These are phyloP conservation scores for Crypturellus undulatus DNA, from an alignment of 2,113 vertebrate species.

Conservation along the genomic window DNA sequence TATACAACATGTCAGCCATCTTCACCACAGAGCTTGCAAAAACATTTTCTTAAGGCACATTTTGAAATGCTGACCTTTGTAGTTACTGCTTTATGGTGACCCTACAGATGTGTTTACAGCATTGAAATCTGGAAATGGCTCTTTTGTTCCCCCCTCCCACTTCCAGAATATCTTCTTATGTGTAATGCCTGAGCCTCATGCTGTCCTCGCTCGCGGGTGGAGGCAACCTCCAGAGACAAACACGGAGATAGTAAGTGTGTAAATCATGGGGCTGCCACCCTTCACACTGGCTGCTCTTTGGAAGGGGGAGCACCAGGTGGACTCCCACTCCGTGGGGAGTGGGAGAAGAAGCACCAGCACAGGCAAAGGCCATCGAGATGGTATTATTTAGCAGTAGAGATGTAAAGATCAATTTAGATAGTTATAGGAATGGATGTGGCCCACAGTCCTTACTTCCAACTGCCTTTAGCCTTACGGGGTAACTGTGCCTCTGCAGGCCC, in stretches of 20 bases:
- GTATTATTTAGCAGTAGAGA: background rate
- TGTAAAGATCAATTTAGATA: background rate
- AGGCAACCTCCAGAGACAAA: background rate
- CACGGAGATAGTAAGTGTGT: constrained; percentile 19
- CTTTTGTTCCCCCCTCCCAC: background rate
- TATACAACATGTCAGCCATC: constrained; percentile 48
- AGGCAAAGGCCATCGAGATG: background rate
- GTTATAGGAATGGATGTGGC: background rate
- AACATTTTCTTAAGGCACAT: constrained; percentile 65
- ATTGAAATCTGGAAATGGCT: background rate
- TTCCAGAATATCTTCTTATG: constrained; percentile 1
- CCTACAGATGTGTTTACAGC: constrained; percentile 62
- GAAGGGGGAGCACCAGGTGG: constrained; percentile 2
- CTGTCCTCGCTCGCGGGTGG: background rate
- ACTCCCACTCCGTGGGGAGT: background rate
- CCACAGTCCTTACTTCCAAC: background rate
- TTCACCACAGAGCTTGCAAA: constrained; percentile 62
- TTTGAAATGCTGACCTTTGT: constrained; percentile 66
- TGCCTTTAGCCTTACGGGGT: background rate
- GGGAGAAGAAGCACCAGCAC: background rate
- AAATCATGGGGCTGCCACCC: constrained; percentile 11
- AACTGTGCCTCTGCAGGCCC: background rate
- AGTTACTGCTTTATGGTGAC: constrained; percentile 52
- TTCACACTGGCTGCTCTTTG: background rate
- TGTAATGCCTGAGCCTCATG: constrained; percentile 8